Evolutionary conservation across 2,888 invertebrate genomes (phyloP), one percentile per base, ranked within the genome.

Genomic region (Caradrina clavipalpis): DNA sequence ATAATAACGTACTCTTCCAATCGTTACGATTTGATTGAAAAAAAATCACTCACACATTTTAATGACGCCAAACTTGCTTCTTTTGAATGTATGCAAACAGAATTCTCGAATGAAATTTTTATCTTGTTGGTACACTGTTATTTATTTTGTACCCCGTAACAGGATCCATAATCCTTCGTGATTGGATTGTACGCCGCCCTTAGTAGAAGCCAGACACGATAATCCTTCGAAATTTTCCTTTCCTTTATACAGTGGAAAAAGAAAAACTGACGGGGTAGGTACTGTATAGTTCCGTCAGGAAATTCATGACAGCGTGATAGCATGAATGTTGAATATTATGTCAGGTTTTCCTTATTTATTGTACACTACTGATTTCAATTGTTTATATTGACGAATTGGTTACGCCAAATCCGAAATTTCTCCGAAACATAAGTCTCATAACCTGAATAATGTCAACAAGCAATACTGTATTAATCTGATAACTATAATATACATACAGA

Each of bases 391-490:
- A 57, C 39, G 55, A 63, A 76, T 66, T 55, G 26, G 65, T 71
- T 67, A 72, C 76, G 57, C 69, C 62, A 69, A 80, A 78, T 67
- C 60, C 64, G 54, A 54, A 69, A 54, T 64, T 85, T 82, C 86
- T 75, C 11, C 39, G 82, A 84, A 86, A 72, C 26, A n/a, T 61
- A 55, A 69, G 78, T 68, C 73, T 78, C 57, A 56, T 39, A 5
- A 53, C 21, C 42, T 67, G 50, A 63, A 78, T 76, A 80, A 81
- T 79, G 75, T 69, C 63, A 86, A 87, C 83, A 80, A 76, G 57
- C 64, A 78, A 82, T 80, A 70, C 55, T 76, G 73, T 74, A 80
- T 81, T 86, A 81, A 82, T 80, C 63, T 69, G 87, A 87, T 87
- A 87, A 86, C 70, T 64, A 39, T 74, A 81, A 70, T 83, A 81